A percentile compares a stretch with the other conserved stretches of the same genome.
phyloP scores from a whole-genome alignment of 2,888 invertebrate genomes.

The Amitus sp. region DNA sequence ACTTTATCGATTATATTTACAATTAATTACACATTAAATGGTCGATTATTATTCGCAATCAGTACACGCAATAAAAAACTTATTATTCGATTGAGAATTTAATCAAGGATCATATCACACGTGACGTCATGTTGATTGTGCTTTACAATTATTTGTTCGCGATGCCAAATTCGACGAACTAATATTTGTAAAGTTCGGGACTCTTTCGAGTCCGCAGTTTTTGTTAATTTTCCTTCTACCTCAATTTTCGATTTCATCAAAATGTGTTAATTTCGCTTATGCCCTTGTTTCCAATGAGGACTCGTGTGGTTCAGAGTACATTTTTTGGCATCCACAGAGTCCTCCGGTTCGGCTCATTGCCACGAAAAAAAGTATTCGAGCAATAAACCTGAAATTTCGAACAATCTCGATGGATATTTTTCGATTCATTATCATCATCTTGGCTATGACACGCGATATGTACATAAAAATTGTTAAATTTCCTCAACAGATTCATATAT shows the following conservation, averaged over 20 bases:
- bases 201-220: background rate
- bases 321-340: constrained; percentile 46
- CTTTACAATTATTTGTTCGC: constrained; percentile 4
- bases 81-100: background rate
- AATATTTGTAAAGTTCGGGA: constrained; percentile 2
- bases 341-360: background rate
- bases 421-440: background rate
- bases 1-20: constrained; percentile 9
- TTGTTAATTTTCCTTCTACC: background rate
- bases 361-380: constrained; percentile 1
- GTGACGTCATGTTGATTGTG: constrained; percentile 4
- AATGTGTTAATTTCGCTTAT: background rate
- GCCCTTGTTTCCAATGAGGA: constrained; percentile 31
- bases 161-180: background rate
- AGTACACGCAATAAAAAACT: background rate
- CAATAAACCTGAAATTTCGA: too few relatives aligned
- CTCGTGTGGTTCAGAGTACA: constrained; percentile 47
- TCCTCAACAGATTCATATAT: constrained; percentile 8
- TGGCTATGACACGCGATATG: constrained; percentile 8
- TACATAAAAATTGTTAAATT: constrained; percentile 11
- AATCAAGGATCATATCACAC: background rate
- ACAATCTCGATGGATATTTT: background rate
- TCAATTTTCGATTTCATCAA: constrained; percentile 5
- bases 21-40: constrained; percentile 5
- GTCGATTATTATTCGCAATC: background rate